phyloP scores from a whole-genome alignment of 2,797 vertebrate species.

The Oryzias sinensis region DNA sequence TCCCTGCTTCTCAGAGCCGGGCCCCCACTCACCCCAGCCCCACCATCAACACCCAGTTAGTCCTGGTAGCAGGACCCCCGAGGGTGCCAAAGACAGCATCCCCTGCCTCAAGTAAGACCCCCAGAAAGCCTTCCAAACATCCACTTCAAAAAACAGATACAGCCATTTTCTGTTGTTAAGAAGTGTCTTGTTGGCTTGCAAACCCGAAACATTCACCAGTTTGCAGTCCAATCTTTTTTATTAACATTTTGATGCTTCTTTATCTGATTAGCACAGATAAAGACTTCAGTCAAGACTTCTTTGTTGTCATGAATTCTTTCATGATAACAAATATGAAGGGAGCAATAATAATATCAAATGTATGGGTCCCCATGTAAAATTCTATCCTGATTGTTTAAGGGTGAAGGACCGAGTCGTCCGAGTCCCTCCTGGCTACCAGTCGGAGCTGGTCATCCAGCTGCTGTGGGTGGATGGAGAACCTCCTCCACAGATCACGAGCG shows the following conservation, averaged over 20 bases:
- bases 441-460: slow-evolving; percentile 92
- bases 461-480: slow-evolving; percentile 93
- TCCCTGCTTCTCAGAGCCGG: slow-evolving; percentile 84
- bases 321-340: no score
- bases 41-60: slow-evolving; percentile 86
- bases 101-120: slow-evolving; percentile 88
- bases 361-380: neutral
- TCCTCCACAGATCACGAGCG: slow-evolving; percentile 94
- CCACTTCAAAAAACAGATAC: neutral
- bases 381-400: slow-evolving; percentile 59
- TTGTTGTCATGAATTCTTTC: no score
- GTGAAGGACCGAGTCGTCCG: slow-evolving; percentile 88
- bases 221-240: no score
- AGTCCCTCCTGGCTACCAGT: slow-evolving; percentile 95
- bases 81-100: slow-evolving; percentile 85
- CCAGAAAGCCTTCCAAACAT: neutral
- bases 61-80: slow-evolving; percentile 82
- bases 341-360: no score
- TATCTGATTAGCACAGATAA: no score
- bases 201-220: no score
- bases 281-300: no score
- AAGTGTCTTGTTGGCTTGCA: no score
- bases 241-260: no score
- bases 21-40: slow-evolving; percentile 82
- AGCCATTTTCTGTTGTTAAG: neutral